A percentile compares a stretch with the other conserved stretches of the same genome.
These are phyloP conservation scores for Oligia strigilis DNA, from an alignment of 2,888 invertebrate species.

Conservation along the genomic window DNA sequence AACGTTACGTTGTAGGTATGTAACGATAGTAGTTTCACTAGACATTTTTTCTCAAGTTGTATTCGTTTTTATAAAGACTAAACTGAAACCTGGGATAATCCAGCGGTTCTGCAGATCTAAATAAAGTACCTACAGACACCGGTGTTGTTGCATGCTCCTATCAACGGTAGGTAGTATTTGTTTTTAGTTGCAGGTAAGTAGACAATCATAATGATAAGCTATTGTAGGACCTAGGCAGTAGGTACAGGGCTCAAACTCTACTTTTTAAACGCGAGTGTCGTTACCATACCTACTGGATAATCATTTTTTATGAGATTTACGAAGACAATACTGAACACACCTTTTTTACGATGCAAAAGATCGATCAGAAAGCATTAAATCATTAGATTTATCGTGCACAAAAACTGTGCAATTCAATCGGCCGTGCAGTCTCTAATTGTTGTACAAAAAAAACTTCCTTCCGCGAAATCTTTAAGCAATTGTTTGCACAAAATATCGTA, in stretches of 20 bases:
- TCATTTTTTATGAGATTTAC: background rate
- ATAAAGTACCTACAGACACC: background rate
- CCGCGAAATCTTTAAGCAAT: slow-evolving; percentile 78
- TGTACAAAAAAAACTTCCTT: slow-evolving; percentile 81
- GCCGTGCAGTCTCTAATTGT: slow-evolving; percentile 46
- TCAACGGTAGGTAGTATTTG: background rate
- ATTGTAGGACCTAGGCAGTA: background rate
- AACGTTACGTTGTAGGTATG: background rate
- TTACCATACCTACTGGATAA: background rate
- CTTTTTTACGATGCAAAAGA: background rate
- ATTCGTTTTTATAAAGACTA: background rate
- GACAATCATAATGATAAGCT: background rate
- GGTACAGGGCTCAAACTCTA: background rate
- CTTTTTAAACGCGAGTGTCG: background rate
- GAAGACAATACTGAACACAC: background rate
- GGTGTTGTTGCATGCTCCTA: background rate
- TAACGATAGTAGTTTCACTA: background rate
- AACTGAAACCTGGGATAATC: background rate
- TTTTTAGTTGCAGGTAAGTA: background rate
- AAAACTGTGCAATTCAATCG: slow-evolving; percentile 60
- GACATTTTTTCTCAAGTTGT: background rate
- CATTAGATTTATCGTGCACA: slow-evolving; percentile 21
- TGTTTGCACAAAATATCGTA: slow-evolving; percentile 81
- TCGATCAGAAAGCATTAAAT: slow-evolving; percentile 24
- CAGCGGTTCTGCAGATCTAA: background rate